Evolutionary conservation across 2,113 vertebrate genomes (phyloP).

Genomic region (Seriola aureovittata): DNA sequence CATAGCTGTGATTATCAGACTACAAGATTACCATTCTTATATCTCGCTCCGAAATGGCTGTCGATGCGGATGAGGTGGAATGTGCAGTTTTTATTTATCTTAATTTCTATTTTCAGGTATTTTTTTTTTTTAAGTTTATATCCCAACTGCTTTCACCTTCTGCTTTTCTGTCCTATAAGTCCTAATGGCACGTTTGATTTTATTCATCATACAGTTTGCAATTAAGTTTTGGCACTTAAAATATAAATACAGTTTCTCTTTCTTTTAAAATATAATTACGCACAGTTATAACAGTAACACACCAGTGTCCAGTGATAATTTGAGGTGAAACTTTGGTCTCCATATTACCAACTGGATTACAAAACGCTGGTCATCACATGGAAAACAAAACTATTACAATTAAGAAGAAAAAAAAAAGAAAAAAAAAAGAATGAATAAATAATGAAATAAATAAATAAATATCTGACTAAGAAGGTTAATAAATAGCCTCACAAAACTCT

Average conservation of each 20-base stretch:
- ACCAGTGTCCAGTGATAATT: conserved; percentile 70
- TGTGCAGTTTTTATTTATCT: conserved; percentile 65
- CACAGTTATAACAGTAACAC: conserved; percentile 76
- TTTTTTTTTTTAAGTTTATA: not conserved
- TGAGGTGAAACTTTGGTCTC: conserved; percentile 82
- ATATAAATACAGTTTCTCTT: conserved; percentile 75
- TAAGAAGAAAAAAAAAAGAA: not conserved
- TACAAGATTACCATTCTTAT: conserved; percentile 49
- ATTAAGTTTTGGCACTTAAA: conserved; percentile 83
- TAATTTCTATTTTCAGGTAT: conserved; percentile 47
- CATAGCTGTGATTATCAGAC: conserved; percentile 65
- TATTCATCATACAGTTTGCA: conserved; percentile 66
- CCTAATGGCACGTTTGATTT: conserved; percentile 74
- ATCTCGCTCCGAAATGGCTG: conserved; percentile 57
- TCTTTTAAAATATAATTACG: conserved; percentile 65
- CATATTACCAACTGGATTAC: conserved; percentile 72
- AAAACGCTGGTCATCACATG: conserved; percentile 73
- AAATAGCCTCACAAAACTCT: conserved; percentile 58
- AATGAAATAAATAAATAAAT: conserved; percentile 81
- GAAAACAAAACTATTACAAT: conserved; percentile 60
- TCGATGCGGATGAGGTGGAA: conserved; percentile 76
- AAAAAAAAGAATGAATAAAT: conserved; percentile 60
- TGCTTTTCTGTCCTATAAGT: conserved; percentile 34
- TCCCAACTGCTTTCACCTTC: conserved; percentile 8
- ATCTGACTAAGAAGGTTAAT: conserved; percentile 56